Base-by-base conservation (phyloP, 2,797 vertebrate species). In the Pipistrellus kuhlii region DNA sequence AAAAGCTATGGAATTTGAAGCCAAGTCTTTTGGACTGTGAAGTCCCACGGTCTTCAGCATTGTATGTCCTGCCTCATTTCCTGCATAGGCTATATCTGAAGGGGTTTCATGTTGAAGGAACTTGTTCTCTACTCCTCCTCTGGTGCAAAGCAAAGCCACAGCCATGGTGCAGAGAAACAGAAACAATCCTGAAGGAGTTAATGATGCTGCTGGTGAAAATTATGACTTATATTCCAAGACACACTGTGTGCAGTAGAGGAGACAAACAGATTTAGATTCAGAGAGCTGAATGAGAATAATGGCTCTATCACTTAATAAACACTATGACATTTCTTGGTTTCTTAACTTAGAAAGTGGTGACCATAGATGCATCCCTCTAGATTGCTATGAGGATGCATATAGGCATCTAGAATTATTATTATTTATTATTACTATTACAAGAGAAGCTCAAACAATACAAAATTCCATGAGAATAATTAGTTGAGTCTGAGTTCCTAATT, bases 291-390 rank as follows among this genome's bases (percentile, higher is more conserved):
- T 55, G 57, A 64, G 23, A 88, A 76, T 7, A n/a, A 12, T 82
- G 32, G 20, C 20, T 35, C 48, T 77, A 32, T 88, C 23, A 78
- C 32, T 55, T 77, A 35, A 44, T 3, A 6, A 76, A 15, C 14
- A 53, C 12, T 8, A 23, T 71, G 59, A 30, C 20, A 6, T 59
- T 71, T 83, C 35, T 38, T 72, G 41, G 13, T 73, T 85, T 93
- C 57, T 80, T 71, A 85, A 55, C n/a, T 72, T 91, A 46, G 82
- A 76, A 93, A 93, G 80, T 20, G 48, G 51, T n/a, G 46, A 92
- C 27, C 41, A 41, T 72, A 21, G 18, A n/a, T 41, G 13, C 17
- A 30, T 27, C 27, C 51, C 41, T 20, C 13, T 21, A 32, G 15
- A 14, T 35, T 76, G 10, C 32, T 59, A 25, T 59, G 57, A 94